These are phyloP conservation scores for Rhagophthalmus giganteus DNA, from an alignment of 2,888 invertebrate species.

Conservation along the genomic window DNA sequence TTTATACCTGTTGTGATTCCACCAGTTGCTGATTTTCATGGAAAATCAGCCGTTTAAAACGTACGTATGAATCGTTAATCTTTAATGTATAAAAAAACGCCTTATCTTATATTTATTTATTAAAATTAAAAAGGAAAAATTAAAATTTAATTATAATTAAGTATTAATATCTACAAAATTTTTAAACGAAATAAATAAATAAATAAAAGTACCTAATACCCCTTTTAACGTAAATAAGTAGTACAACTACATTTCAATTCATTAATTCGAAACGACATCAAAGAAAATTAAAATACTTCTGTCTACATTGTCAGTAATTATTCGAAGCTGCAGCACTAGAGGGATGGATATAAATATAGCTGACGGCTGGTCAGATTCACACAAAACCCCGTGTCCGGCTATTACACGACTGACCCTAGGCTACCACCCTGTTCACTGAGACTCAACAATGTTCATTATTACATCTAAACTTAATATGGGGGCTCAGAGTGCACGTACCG, in stretches of 20 bases:
- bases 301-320: conserved; percentile 3
- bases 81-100: too few relatives aligned
- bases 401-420: conserved; percentile 24
- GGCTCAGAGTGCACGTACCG: conserved; percentile 28
- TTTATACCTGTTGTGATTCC: background rate
- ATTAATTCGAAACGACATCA: background rate
- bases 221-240: too few relatives aligned
- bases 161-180: too few relatives aligned
- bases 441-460: conserved; percentile 31
- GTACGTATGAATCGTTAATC: too few relatives aligned
- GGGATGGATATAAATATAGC: background rate
- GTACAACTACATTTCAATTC: background rate
- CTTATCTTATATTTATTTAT: too few relatives aligned
- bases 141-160: too few relatives aligned
- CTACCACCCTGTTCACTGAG: conserved; percentile 22
- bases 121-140: too few relatives aligned
- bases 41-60: too few relatives aligned
- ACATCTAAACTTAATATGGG: conserved; percentile 30
- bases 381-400: conserved; percentile 23
- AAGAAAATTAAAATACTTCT: background rate
- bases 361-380: conserved; percentile 29
- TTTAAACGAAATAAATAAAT: too few relatives aligned
- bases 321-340: conserved; percentile 4
- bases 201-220: too few relatives aligned
- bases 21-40: too few relatives aligned